These are phyloP conservation scores for Ataeniobius toweri DNA, from an alignment of 2,797 vertebrate species.

Conservation along the genomic window DNA sequence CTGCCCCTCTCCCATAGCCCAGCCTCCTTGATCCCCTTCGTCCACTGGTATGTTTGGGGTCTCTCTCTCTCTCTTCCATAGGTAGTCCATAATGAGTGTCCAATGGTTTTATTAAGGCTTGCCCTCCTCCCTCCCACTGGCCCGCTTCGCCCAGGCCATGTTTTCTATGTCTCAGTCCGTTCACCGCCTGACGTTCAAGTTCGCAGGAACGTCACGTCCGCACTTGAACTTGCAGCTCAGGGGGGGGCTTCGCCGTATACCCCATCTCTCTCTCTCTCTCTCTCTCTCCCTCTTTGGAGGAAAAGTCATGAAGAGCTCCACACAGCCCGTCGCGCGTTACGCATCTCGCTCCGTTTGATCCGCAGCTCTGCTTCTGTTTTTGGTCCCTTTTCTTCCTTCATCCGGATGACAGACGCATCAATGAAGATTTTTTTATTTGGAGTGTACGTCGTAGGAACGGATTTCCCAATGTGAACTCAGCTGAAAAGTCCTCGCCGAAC, in stretches of 20 bases:
- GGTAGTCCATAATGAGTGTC: slow-evolving; percentile 94
- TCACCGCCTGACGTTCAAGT: slow-evolving; percentile 99
- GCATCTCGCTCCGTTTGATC: slow-evolving; percentile 91
- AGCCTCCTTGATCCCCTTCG: slow-evolving; percentile 81
- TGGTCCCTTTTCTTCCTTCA: slow-evolving; percentile 28
- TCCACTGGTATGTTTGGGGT: slow-evolving; percentile 90
- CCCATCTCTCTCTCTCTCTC: slow-evolving; percentile 72
- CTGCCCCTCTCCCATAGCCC: slow-evolving; percentile 60
- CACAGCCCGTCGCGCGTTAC: slow-evolving; percentile 88
- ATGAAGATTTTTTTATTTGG: slow-evolving; percentile 94
- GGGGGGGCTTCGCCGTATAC: slow-evolving; percentile 89
- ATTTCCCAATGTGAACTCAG: slow-evolving; percentile 97
- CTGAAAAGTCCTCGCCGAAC: slow-evolving; percentile 83
- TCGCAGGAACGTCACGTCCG: slow-evolving; percentile 99
- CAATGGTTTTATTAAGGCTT: slow-evolving; percentile 90
- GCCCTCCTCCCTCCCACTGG: slow-evolving; percentile 88
- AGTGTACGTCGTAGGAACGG: slow-evolving; percentile 90
- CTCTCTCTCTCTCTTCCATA: slow-evolving; percentile 79
- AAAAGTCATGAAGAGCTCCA: slow-evolving; percentile 94
- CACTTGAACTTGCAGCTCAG: slow-evolving; percentile 99
- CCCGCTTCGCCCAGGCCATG: slow-evolving; percentile 91
- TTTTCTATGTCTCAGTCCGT: slow-evolving; percentile 92
- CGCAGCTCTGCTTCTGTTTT: slow-evolving; percentile 77
- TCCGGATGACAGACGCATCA: slow-evolving; percentile 95
- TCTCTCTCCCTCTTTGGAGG: slow-evolving; percentile 52